Evolutionary conservation across 2,888 invertebrate species (phyloP).

Genomic region (Hyalella azteca): DNA sequence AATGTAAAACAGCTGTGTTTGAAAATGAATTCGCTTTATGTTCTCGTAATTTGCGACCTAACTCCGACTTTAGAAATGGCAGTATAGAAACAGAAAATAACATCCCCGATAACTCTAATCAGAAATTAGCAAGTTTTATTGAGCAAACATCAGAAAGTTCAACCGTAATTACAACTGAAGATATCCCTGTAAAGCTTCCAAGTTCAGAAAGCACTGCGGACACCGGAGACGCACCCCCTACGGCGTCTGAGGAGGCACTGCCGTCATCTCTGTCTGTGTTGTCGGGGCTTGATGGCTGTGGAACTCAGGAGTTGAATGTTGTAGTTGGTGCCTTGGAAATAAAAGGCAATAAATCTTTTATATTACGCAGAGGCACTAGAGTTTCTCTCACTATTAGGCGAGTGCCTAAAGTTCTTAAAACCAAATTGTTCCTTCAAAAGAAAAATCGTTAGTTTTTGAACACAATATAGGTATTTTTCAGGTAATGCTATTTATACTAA

Average conservation of each 20-base stretch:
- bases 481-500: too few species aligned
- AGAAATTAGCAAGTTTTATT: not conserved
- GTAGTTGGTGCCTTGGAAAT: not conserved
- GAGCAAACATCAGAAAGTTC: not conserved
- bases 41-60: not conserved
- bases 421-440: constrained; percentile 43
- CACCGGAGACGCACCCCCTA: not conserved
- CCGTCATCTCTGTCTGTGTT: not conserved
- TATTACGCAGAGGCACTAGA: constrained; percentile 72
- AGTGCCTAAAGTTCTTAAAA: constrained; percentile 74
- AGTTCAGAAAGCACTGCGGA: not conserved
- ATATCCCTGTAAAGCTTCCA: too few species aligned
- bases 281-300: constrained; percentile 58
- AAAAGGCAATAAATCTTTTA: constrained; percentile 45
- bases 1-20: not conserved
- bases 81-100: not conserved
- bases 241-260: not conserved
- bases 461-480: too few species aligned
- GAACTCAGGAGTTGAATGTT: not conserved
- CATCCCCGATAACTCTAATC: not conserved
- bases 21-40: not conserved
- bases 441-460: too few species aligned
- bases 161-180: not conserved
- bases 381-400: constrained; percentile 90
- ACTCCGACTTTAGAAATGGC: not conserved